These are phyloP conservation scores for Diorhabda carinulata DNA, from an alignment of 1,140 invertebrate genomes.

Conservation along the genomic window DNA sequence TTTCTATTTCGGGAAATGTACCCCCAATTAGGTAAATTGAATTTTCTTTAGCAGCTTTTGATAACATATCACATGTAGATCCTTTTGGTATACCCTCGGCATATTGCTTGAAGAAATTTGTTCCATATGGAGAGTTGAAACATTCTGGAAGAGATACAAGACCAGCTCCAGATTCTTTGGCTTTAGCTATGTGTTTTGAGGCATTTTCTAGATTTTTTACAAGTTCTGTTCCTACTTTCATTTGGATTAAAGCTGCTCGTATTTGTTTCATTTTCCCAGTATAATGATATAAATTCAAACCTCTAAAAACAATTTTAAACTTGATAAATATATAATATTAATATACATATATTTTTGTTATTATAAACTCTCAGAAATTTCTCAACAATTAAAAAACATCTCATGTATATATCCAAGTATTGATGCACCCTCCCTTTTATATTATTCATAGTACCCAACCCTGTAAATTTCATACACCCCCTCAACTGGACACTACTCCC, in stretches of 20 bases:
- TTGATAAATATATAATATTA: too few species aligned
- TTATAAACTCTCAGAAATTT: too few species aligned
- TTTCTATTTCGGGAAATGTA: constrained; percentile 77
- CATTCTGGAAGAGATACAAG: constrained; percentile 86
- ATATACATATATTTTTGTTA: too few species aligned
- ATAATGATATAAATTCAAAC: too few species aligned
- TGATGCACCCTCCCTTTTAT: too few species aligned
- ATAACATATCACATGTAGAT: constrained; percentile 66
- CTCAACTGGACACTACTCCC: too few species aligned
- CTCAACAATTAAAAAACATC: too few species aligned
- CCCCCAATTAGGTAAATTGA: constrained; percentile 83
- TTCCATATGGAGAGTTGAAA: constrained; percentile 93
- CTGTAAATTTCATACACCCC: too few species aligned
- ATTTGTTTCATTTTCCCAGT: constrained; percentile 15
- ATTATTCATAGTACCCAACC: too few species aligned
- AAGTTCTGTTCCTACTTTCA: constrained; percentile 72
- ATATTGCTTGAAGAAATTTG: constrained; percentile 81
- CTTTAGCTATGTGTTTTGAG: constrained; percentile 66
- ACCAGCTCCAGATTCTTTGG: constrained; percentile 69
- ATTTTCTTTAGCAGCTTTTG: constrained; percentile 71
- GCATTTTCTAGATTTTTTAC: constrained; percentile 70
- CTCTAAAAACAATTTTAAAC: too few species aligned
- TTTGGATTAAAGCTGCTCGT: constrained; percentile 67
- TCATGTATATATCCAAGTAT: too few species aligned
- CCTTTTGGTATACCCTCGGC: constrained; percentile 79